Conservation (phyloP, 2,113 vertebrate species). For the Aplodontia rufa region DNA sequence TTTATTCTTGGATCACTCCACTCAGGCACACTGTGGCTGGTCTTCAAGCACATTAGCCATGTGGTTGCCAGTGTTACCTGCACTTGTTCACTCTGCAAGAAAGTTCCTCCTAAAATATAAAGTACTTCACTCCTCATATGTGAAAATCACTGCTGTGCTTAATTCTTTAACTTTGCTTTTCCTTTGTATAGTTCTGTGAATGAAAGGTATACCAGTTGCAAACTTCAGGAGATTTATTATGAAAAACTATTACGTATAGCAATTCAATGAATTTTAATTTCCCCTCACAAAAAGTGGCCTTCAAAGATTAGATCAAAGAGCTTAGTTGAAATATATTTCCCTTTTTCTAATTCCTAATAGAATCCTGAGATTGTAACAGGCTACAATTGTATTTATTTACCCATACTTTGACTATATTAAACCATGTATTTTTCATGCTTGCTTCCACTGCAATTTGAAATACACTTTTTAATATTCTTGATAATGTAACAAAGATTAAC, state of each 20-base stretch:
- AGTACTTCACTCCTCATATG: neutral
- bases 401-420: neutral
- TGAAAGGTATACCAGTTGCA: neutral
- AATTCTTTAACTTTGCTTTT: neutral
- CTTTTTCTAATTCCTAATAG: neutral
- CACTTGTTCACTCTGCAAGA: neutral
- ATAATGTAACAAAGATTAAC: neutral
- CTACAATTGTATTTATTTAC: neutral
- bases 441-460: neutral
- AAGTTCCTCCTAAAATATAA: neutral
- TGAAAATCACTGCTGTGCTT: neutral
- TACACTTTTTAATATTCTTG: neutral
- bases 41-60: neutral
- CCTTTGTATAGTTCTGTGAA: neutral
- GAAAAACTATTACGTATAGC: neutral
- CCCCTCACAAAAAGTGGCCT: neutral
- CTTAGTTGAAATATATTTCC: neutral
- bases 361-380: neutral
- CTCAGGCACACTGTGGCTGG: too few relatives aligned
- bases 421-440: neutral
- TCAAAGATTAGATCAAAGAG: neutral
- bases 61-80: neutral
- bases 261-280: slow-evolving; percentile 28
- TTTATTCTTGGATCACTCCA: neutral
- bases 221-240: neutral